Conservation (phyloP, 2,797 vertebrate genomes). For the Argyrosomus regius region DNA sequence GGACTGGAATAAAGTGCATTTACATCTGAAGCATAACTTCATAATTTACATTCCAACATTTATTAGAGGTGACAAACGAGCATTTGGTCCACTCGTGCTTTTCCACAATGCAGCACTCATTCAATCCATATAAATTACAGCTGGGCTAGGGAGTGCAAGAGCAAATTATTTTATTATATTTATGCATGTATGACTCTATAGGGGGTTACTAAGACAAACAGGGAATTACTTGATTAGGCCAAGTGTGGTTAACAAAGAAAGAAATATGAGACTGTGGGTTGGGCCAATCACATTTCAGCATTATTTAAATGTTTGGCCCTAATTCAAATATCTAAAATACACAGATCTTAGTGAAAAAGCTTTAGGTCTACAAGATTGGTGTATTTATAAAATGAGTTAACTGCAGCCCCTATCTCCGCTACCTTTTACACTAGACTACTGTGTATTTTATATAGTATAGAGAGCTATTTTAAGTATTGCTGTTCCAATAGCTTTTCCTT, state of each 20-base stretch:
- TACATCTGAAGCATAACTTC: constrained; percentile 99
- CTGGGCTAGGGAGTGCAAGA: constrained; percentile 85
- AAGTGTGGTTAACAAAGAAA: constrained; percentile 82
- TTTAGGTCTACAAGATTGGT: constrained; percentile 24
- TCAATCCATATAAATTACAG: constrained; percentile 91
- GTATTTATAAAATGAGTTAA: constrained; percentile 31
- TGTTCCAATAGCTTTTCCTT: constrained; percentile 83
- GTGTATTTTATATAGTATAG: constrained; percentile 40
- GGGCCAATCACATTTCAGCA: constrained; percentile 75
- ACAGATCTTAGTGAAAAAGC: constrained; percentile 58
- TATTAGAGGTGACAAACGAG: constrained; percentile 96
- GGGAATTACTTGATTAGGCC: constrained; percentile 84
- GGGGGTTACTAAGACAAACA: constrained; percentile 85
- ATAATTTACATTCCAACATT: constrained; percentile 99
- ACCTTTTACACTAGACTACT: constrained; percentile 12
- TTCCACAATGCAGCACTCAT: constrained; percentile 90
- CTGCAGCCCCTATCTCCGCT: neutral
- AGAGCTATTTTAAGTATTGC: constrained; percentile 58
- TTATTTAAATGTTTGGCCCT: constrained; percentile 70
- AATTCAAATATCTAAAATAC: constrained; percentile 69
- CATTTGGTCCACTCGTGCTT: constrained; percentile 89
- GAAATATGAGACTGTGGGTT: constrained; percentile 74
- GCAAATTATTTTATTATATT: constrained; percentile 91
- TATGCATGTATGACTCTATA: constrained; percentile 87
- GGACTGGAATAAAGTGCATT: constrained; percentile 99